Percentiles rank a stretch among this genome's conserved stretches.
Conservation (phyloP, 92 coral and sea anemone species). For the Heliopora coerulea region DNA sequence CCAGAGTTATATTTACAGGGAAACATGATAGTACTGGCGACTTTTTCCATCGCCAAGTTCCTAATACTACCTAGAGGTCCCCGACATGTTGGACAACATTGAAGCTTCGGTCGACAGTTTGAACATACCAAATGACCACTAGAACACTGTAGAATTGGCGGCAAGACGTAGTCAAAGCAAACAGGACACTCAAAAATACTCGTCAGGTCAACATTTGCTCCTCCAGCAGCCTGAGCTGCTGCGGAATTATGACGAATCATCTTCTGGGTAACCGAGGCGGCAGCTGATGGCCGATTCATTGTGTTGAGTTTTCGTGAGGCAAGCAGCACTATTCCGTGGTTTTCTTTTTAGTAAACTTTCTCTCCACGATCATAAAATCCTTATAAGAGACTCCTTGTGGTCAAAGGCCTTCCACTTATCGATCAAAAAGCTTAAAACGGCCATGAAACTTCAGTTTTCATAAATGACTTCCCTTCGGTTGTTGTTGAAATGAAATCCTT, state of each 20-base stretch:
- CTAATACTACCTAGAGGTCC: slow-evolving; percentile 99
- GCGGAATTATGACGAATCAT: slow-evolving; percentile 41
- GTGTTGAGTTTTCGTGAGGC: not conserved
- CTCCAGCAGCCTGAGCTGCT: slow-evolving; percentile 67
- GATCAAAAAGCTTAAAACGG: slow-evolving; percentile 7
- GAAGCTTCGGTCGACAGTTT: slow-evolving; percentile 95
- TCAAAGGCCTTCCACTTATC: not conserved
- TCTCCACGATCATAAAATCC: not conserved
- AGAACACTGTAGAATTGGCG: slow-evolving; percentile 95
- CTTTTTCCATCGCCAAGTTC: slow-evolving; percentile 99
- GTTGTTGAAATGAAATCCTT: slow-evolving; percentile 7
- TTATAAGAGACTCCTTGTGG: not conserved
- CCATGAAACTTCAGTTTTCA: slow-evolving; percentile 26
- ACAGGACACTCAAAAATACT: slow-evolving; percentile 99
- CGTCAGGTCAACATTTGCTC: slow-evolving; percentile 93
- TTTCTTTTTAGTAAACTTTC: not conserved
- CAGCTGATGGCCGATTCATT: slow-evolving; percentile 47
- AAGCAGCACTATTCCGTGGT: slow-evolving; percentile 12
- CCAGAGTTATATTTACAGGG: slow-evolving; percentile 94
- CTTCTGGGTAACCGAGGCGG: slow-evolving; percentile 35
- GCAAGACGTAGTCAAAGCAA: slow-evolving; percentile 95
- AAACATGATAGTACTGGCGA: slow-evolving; percentile 94
- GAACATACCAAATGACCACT: slow-evolving; percentile 99
- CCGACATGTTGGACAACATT: slow-evolving; percentile 99
- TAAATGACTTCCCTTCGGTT: slow-evolving; percentile 10